Evolutionary conservation across 2,797 vertebrate genomes (phyloP).

Genomic region (Dallia pectoralis): DNA sequence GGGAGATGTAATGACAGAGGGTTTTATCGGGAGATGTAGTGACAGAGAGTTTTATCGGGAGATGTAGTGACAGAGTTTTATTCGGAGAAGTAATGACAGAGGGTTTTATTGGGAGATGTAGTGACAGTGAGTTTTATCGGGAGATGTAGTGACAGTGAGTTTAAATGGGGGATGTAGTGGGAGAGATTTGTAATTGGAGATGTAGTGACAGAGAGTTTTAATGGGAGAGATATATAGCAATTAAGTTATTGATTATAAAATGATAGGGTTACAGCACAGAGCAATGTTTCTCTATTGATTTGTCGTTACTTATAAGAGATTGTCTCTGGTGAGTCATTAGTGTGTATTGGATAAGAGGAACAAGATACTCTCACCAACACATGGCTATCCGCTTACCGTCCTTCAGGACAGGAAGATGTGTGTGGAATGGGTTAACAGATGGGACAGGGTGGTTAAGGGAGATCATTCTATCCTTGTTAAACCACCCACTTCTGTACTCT

Average conservation of each 20-base stretch:
- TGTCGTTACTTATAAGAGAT: slow-evolving; percentile 76
- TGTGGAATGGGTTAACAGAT: slow-evolving; percentile 14
- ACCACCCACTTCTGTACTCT: background rate
- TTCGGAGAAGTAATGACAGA: too few relatives aligned
- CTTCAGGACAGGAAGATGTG: background rate
- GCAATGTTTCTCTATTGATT: slow-evolving; percentile 76
- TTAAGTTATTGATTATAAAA: slow-evolving; percentile 54
- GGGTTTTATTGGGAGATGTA: too few relatives aligned
- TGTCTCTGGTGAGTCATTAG: slow-evolving; percentile 76
- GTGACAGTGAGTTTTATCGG: too few relatives aligned
- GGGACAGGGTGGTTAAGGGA: background rate
- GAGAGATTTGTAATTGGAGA: too few relatives aligned
- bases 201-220: background rate
- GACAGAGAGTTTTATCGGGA: too few relatives aligned
- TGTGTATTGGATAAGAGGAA: slow-evolving; percentile 62
- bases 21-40: too few relatives aligned
- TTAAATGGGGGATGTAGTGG: too few relatives aligned
- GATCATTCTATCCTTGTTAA: background rate
- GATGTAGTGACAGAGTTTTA: too few relatives aligned
- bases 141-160: too few relatives aligned
- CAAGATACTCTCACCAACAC: background rate
- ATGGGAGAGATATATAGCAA: slow-evolving; percentile 37
- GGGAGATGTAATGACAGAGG: too few relatives aligned
- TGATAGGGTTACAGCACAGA: slow-evolving; percentile 45
- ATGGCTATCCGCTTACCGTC: background rate